Evolutionary conservation across 2,113 vertebrate genomes (phyloP).

Genomic region (Aptenodytes patagonicus): DNA sequence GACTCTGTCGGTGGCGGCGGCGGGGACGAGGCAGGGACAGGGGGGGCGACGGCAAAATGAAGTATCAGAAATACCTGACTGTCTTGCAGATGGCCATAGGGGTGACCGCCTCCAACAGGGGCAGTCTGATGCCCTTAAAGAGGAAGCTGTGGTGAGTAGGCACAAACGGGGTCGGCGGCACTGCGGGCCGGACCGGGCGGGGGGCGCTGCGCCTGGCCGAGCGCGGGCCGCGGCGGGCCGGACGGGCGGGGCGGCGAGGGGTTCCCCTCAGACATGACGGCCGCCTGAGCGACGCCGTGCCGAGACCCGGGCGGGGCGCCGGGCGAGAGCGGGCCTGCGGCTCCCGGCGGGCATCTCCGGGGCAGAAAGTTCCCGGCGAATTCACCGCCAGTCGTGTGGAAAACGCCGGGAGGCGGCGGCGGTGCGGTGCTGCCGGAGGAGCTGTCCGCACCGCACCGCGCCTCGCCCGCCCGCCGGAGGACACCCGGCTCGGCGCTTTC

Average conservation of each 20-base stretch:
- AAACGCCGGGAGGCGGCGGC: not conserved
- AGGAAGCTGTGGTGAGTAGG: slow-evolving; percentile 95
- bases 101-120: slow-evolving; percentile 96
- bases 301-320: not conserved
- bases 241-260: not conserved
- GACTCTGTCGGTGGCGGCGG: slow-evolving; percentile 83
- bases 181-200: not conserved
- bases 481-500: not conserved
- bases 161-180: not conserved
- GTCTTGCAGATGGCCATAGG: slow-evolving; percentile 98
- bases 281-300: not conserved
- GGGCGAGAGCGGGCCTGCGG: not conserved
- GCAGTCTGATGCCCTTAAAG: slow-evolving; percentile 93
- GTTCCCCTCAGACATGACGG: not conserved
- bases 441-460: not conserved
- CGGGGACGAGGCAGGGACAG: slow-evolving; percentile 87
- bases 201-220: not conserved
- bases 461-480: not conserved
- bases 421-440: not conserved
- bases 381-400: not conserved
- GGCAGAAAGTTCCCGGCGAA: not conserved
- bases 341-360: not conserved
- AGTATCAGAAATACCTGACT: slow-evolving; percentile 99
- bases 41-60: slow-evolving; percentile 93
- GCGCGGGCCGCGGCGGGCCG: not conserved